Percentiles rank a stretch among this genome's conserved stretches.
Conservation (phyloP, 2,113 vertebrate genomes). For the Pardalotus punctatus region DNA sequence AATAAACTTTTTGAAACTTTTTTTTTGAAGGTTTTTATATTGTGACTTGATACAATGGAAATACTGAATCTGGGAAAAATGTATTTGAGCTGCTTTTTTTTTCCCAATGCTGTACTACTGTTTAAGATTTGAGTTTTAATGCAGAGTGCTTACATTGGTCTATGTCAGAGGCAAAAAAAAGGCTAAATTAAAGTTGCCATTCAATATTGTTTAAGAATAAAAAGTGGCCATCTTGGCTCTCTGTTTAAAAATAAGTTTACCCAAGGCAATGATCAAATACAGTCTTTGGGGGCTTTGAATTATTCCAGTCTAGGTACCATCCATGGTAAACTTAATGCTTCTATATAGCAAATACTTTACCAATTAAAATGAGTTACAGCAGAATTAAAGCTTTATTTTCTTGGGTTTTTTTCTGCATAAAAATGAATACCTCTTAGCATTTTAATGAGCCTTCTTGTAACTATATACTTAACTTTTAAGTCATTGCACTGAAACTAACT, state of each 20-base stretch:
- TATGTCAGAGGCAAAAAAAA: constrained; percentile 68
- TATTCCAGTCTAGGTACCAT: neutral
- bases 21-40: constrained; percentile 73
- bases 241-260: constrained; percentile 61
- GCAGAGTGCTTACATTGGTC: constrained; percentile 73
- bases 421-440: constrained; percentile 76
- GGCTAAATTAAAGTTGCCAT: constrained; percentile 61
- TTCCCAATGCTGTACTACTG: constrained; percentile 80
- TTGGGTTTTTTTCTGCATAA: constrained; percentile 64
- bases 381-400: constrained; percentile 66
- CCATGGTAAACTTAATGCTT: constrained; percentile 22
- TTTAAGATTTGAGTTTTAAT: constrained; percentile 78
- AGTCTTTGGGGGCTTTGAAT: neutral
- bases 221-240: constrained; percentile 62
- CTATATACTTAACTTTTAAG: constrained; percentile 59
- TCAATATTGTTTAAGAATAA: constrained; percentile 58
- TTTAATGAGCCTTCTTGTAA: constrained; percentile 76
- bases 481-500: constrained; percentile 77
- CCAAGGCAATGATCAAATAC: constrained; percentile 47
- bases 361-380: neutral
- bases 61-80: constrained; percentile 70
- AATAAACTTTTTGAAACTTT: constrained; percentile 79
- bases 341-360: neutral
- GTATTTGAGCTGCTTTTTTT: constrained; percentile 74
- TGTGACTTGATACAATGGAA: constrained; percentile 71